phyloP scores from a whole-genome alignment of 2,797 vertebrate species.

The Eurystomus glaucurus region DNA sequence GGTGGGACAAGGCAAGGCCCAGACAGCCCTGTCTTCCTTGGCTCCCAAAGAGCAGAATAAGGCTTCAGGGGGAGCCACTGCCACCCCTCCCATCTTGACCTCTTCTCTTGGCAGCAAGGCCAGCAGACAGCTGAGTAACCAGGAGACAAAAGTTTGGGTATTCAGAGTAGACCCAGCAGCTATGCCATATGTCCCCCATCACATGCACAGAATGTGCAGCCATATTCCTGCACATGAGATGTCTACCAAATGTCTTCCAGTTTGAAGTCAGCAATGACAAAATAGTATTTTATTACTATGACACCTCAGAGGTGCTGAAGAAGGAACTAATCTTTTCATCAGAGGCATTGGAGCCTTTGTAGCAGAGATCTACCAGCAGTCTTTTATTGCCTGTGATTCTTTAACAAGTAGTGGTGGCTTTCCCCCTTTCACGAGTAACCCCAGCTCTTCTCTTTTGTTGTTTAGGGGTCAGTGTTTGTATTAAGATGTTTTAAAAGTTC shows the following conservation, averaged over 20 bases:
- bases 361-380: not conserved
- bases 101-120: not conserved
- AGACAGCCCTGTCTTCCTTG: not conserved
- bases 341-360: not conserved
- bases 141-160: not conserved
- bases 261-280: not conserved
- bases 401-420: not conserved
- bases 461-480: not conserved
- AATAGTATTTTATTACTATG: not conserved
- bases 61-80: not conserved
- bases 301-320: not conserved
- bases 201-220: not conserved
- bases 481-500: not conserved
- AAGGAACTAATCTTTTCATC: not conserved
- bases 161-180: not conserved
- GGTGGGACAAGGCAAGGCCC: not conserved
- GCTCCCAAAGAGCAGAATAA: not conserved
- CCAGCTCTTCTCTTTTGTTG: not conserved
- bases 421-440: not conserved
- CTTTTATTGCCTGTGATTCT: not conserved
- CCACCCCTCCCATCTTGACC: not conserved
- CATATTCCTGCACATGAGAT: not conserved
- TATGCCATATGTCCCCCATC: not conserved
- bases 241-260: not conserved
- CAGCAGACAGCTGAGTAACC: not conserved